Conservation (phyloP, 2,113 vertebrate species). For the Xiphias gladius region DNA sequence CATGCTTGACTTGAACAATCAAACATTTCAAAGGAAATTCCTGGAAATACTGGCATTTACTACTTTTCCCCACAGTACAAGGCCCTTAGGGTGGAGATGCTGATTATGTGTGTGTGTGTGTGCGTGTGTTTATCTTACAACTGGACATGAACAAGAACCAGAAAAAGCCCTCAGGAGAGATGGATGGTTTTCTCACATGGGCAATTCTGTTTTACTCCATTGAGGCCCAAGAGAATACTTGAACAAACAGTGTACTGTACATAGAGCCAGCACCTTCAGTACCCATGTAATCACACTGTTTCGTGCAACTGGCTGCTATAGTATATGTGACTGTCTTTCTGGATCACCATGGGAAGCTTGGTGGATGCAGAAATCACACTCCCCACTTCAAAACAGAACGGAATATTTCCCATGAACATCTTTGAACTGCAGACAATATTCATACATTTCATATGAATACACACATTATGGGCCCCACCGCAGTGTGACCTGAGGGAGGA, state of each 20-base stretch:
- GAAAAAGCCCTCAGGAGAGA: conserved; percentile 64
- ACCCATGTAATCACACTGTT: conserved; percentile 20
- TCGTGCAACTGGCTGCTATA: conserved; percentile 4
- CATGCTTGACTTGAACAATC: conserved; percentile 76
- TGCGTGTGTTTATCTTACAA: conserved; percentile 48
- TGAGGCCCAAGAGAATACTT: conserved; percentile 58
- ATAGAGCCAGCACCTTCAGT: conserved; percentile 28
- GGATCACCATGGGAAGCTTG: conserved; percentile 9
- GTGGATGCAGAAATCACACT: conserved; percentile 31
- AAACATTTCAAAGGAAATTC: conserved; percentile 71
- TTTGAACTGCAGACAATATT: conserved; percentile 66
- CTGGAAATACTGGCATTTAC: conserved; percentile 85
- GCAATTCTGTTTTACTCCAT: conserved; percentile 48
- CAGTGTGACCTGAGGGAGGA: conserved; percentile 47
- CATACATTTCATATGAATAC: conserved; percentile 63
- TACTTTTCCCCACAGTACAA: conserved; percentile 48
- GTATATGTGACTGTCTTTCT: conserved; percentile 15
- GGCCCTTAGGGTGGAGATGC: conserved; percentile 57
- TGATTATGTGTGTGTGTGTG: conserved; percentile 22
- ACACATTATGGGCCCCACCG: conserved; percentile 26
- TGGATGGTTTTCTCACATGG: conserved; percentile 62
- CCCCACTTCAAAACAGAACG: neutral
- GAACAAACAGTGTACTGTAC: conserved; percentile 42
- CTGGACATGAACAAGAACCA: conserved; percentile 54
- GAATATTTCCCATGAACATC: conserved; percentile 38